Percentiles rank a stretch among this genome's conserved stretches.
Evolutionary conservation across 2,113 vertebrate species (phyloP).

Genomic region (Columba janthina): DNA sequence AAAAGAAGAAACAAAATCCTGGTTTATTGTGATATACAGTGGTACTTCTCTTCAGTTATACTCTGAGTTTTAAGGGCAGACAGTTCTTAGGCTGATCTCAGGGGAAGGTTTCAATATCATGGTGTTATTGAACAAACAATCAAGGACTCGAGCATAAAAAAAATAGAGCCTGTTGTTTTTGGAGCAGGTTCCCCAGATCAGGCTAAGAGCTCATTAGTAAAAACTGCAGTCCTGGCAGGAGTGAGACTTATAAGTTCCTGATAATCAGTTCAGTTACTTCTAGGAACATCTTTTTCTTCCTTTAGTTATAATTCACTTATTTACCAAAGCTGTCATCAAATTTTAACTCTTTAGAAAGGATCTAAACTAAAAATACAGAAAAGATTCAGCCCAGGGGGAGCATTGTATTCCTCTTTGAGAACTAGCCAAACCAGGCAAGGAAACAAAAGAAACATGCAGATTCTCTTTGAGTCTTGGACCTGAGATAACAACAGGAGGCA

Average conservation of each 20-base stretch:
- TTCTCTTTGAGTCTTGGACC: background rate
- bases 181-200: background rate
- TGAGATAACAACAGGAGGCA: background rate
- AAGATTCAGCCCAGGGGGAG: background rate
- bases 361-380: background rate
- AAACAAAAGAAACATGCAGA: background rate
- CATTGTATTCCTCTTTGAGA: background rate
- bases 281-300: background rate
- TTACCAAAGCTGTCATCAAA: background rate
- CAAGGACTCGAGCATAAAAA: background rate
- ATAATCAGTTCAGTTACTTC: background rate
- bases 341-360: background rate
- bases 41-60: background rate
- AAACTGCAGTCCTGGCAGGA: background rate
- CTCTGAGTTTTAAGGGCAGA: background rate
- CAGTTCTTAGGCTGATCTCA: background rate
- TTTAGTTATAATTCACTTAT: background rate
- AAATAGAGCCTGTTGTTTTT: background rate
- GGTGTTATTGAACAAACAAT: background rate
- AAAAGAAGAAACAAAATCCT: background rate
- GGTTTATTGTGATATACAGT: background rate
- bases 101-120: background rate
- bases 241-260: background rate
- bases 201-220: background rate
- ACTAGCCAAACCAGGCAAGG: accelerated